phyloP scores from a whole-genome alignment of 2,888 invertebrate genomes.

The Nomada fabriciana region DNA sequence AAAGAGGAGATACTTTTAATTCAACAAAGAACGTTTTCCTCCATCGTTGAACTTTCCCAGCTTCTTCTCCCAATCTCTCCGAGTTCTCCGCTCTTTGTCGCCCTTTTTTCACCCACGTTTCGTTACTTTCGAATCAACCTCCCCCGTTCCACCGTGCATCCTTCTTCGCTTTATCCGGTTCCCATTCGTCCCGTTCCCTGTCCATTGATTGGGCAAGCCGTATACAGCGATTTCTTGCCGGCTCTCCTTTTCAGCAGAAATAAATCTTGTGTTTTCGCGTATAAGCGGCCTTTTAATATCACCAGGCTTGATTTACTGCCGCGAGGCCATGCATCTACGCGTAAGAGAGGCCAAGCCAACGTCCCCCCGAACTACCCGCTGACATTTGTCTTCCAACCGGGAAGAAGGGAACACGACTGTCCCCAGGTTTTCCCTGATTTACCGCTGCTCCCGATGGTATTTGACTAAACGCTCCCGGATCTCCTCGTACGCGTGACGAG shows the following conservation, averaged over 20 bases:
- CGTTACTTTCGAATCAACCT: not conserved
- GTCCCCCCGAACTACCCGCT: conserved; percentile 46
- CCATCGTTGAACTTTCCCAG: conserved; percentile 13
- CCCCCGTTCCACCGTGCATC: conserved; percentile 11
- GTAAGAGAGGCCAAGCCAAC: conserved; percentile 65
- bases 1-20: conserved; percentile 29
- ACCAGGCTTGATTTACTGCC: conserved; percentile 83
- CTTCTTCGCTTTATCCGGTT: conserved; percentile 18
- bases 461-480: conserved; percentile 72
- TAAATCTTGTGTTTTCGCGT: conserved; percentile 84
- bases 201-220: conserved; percentile 60
- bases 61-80: not conserved
- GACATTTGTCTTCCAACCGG: conserved; percentile 73
- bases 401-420: conserved; percentile 66
- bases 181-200: conserved; percentile 23
- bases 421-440: conserved; percentile 72
- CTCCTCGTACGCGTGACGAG: conserved; percentile 25
- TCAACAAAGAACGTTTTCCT: not conserved
- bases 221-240: conserved; percentile 64
- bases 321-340: conserved; percentile 78
- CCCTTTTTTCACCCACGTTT: not conserved
- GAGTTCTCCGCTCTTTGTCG: not conserved
- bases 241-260: conserved; percentile 71
- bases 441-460: conserved; percentile 65
- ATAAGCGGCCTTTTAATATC: conserved; percentile 84